Evolutionary conservation across 2,888 invertebrate genomes (phyloP), one percentile per base, ranked within the genome.

Genomic region (Lomographa bimaculata): DNA sequence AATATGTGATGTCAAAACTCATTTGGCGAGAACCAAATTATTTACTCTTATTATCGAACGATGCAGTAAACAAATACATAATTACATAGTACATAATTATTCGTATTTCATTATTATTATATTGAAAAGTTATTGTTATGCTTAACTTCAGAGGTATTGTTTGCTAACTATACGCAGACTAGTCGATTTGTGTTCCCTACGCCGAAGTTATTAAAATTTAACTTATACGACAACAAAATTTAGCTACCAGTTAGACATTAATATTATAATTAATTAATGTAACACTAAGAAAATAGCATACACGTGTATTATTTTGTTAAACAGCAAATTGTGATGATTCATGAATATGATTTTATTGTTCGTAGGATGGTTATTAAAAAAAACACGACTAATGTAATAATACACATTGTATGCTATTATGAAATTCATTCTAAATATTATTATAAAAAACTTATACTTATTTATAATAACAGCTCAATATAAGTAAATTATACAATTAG

Each of bases 161-260:
- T 70, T 54, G 35, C 40, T 36, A 46, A 33, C 35, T 37, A 50
- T 30, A 64, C 61, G 54, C 75, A 81, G 85, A 86, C 85, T 86
- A 85, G 85, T 78, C 67, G 70, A 68, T 72, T 73, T 78, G 73
- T 82, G 75, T 78, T 77, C 71, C 62, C 69, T 76, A 71, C 41
- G 45, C 47, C 45, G 8, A 50, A 47, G 43, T 24, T 9, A 23
- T 34, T 37, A 29, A 8, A 14, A 14, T 3, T 2, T 14, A 3
- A 14, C 14, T 3, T 14, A 14, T 37, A 40, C 10, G 26, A 69
- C 65, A 74, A 79, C 67, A 71, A 66, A 66, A 60, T 50, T 68
- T 60, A 56, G 57, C 64, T 67, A 71, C 64, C 68, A 68, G 55
- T 62, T 61, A 68, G 55, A 65, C 20, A n/a, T n/a, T n/a, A 36